Conservation (phyloP, 2,113 vertebrate species). For the Mormyrus lacerda region DNA sequence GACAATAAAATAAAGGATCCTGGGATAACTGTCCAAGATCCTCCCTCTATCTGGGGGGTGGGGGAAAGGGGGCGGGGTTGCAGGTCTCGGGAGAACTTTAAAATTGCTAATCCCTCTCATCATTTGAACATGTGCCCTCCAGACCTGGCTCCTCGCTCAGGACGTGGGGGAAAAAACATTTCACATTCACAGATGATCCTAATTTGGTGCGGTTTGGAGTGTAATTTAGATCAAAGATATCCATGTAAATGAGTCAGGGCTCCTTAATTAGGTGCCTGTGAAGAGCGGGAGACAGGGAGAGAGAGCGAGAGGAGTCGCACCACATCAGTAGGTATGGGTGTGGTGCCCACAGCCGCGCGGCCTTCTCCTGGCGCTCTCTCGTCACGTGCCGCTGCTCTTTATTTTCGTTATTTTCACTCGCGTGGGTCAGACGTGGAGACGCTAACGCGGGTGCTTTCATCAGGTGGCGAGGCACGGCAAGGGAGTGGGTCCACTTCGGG, state of each 20-base stretch:
- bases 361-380: constrained; percentile 61
- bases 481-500: constrained; percentile 77
- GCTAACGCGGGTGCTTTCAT: constrained; percentile 75
- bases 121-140: constrained; percentile 76
- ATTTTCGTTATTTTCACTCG: constrained; percentile 38
- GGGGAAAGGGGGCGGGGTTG: constrained; percentile 53
- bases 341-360: constrained; percentile 69
- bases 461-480: constrained; percentile 73
- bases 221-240: constrained; percentile 84
- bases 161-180: constrained; percentile 59
- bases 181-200: constrained; percentile 78
- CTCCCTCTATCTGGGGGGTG: constrained; percentile 68
- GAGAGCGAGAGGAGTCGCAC: constrained; percentile 62
- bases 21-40: constrained; percentile 64
- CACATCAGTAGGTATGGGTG: constrained; percentile 88
- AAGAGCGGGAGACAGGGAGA: constrained; percentile 40
- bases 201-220: constrained; percentile 84
- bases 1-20: constrained; percentile 33
- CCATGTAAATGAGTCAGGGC: constrained; percentile 83
- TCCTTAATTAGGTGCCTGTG: constrained; percentile 82
- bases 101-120: constrained; percentile 75
- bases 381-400: constrained; percentile 31
- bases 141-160: constrained; percentile 68
- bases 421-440: constrained; percentile 74
- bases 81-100: constrained; percentile 69